Base-by-base conservation (phyloP, 2,797 vertebrate species). In the Lepidocolaptes lacrymiger region DNA sequence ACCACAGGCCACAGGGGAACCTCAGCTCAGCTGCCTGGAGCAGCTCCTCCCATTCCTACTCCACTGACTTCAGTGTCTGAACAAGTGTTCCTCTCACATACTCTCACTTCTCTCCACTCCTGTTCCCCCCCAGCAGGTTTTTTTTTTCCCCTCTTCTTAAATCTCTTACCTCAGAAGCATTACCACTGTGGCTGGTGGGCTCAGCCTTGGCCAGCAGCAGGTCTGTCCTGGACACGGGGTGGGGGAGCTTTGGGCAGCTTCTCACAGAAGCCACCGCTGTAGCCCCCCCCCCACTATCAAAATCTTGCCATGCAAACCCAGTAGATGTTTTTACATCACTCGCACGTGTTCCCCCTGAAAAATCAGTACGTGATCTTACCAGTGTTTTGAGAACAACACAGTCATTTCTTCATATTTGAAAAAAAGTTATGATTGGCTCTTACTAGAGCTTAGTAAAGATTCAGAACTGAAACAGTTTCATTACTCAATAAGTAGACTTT, bases 171-270 rank as follows among this genome's bases (percentile, higher is more conserved):
- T 43, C 62, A 44, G 41, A 15, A 43, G 61, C 5, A 4, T 28
- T 63, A 17, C 28, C 28, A 32, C 14, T 8, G 21, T 23, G 10
- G 39, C 39, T 67, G 28, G 14, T 69, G 14, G 28, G 30, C 43
- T 71, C 0, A 1, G 17, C 58, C 23, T 51, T 66, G 37, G 46
- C 41, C 52, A 13, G 12, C 4, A 6, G n/a, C 1, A 2, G 44
- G 22, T 73, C 49, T 2, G 1, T 54, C 41, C 23, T 48, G 56
- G 49, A 36, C 19, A 9, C 1, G 20, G 39, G 43, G 19, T 44
- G 43, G 41, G n/a, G 17, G 48, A 10, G 32, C 44, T 76, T 61
- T 37, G 20, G 28, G 54, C 74, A 67, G 18, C 27, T 68, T 32
- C 22, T 41, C 41, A 49, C 34, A 55, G 32, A 55, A 68, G 22